These are phyloP conservation scores for Eupithecia inturbata DNA, from an alignment of 2,888 invertebrate species.

Conservation along the genomic window DNA sequence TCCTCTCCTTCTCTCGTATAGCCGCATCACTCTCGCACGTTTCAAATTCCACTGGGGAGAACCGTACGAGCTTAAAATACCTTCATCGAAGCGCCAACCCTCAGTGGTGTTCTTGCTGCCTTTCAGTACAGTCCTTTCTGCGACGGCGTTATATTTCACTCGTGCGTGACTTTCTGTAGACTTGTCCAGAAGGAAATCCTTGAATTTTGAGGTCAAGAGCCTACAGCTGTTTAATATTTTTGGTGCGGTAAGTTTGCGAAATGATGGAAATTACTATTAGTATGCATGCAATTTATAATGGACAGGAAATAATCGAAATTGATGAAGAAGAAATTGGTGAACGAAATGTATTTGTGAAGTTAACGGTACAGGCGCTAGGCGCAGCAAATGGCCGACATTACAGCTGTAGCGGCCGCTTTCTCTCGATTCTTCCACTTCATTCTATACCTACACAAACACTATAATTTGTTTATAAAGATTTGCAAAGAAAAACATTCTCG, in stretches of 20 bases:
- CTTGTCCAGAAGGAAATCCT: conserved; percentile 53
- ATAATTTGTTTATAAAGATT: conserved; percentile 39
- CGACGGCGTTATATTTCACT: conserved; percentile 57
- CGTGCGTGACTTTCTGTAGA: conserved; percentile 72
- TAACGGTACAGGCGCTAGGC: conserved; percentile 48
- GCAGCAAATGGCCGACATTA: conserved; percentile 76
- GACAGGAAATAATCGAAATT: conserved; percentile 39
- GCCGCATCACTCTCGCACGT: conserved; percentile 57
- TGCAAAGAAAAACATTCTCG: not conserved
- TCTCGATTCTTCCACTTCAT: conserved; percentile 47
- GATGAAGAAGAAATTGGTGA: conserved; percentile 34
- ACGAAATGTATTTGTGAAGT: conserved; percentile 40
- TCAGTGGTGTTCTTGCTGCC: conserved; percentile 76
- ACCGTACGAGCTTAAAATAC: conserved; percentile 78
- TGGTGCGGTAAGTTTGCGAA: conserved; percentile 63
- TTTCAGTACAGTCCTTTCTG: conserved; percentile 59
- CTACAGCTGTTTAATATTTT: conserved; percentile 54
- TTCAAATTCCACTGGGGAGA: conserved; percentile 63
- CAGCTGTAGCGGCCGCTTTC: conserved; percentile 68
- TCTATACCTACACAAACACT: conserved; percentile 53
- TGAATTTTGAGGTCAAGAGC: conserved; percentile 49
- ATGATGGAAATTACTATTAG: conserved; percentile 37
- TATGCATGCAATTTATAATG: conserved; percentile 43
- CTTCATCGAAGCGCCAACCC: conserved; percentile 64
- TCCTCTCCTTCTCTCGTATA: conserved; percentile 64